Evolutionary conservation across 1,140 invertebrate species (phyloP).

Genomic region (Ceratoteleas bidentatus): DNA sequence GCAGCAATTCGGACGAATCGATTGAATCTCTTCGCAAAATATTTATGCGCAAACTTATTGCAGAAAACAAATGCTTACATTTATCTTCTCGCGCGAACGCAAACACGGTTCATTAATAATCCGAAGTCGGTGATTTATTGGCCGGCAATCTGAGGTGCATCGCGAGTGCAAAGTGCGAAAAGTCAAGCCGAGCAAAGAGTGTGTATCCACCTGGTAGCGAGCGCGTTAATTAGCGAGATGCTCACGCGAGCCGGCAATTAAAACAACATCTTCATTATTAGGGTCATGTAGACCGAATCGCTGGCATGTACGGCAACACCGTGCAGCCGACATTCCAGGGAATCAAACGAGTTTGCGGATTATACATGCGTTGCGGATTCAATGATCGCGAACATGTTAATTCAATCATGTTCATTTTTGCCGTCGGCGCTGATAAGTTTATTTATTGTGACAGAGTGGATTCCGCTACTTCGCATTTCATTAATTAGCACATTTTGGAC

Average conservation of each 20-base stretch:
- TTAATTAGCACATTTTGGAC: background rate
- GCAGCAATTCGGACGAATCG: conserved; percentile 7
- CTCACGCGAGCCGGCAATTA: conserved; percentile 80
- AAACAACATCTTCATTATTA: conserved; percentile 82
- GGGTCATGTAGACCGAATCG: conserved; percentile 69
- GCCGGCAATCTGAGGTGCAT: conserved; percentile 61
- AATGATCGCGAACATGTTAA: conserved; percentile 60
- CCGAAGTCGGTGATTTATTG: conserved; percentile 67
- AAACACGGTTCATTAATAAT: conserved; percentile 71
- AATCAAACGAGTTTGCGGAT: conserved; percentile 64
- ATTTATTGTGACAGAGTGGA: conserved; percentile 28
- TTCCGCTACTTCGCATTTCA: background rate
- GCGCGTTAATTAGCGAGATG: conserved; percentile 81
- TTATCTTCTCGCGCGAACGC: conserved; percentile 43
- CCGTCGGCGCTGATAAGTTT: conserved; percentile 22
- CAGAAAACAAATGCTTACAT: conserved; percentile 54
- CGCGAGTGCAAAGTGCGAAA: conserved; percentile 65
- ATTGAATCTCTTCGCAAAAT: conserved; percentile 24
- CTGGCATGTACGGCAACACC: conserved; percentile 50
- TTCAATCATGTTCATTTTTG: conserved; percentile 61
- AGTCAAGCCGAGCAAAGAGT: conserved; percentile 69
- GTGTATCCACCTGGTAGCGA: conserved; percentile 74
- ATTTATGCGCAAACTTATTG: conserved; percentile 42
- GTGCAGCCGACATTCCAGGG: conserved; percentile 47
- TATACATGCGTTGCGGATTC: conserved; percentile 53